phyloP scores from a whole-genome alignment of 2,888 invertebrate species.

The Parnassius mnemosyne region DNA sequence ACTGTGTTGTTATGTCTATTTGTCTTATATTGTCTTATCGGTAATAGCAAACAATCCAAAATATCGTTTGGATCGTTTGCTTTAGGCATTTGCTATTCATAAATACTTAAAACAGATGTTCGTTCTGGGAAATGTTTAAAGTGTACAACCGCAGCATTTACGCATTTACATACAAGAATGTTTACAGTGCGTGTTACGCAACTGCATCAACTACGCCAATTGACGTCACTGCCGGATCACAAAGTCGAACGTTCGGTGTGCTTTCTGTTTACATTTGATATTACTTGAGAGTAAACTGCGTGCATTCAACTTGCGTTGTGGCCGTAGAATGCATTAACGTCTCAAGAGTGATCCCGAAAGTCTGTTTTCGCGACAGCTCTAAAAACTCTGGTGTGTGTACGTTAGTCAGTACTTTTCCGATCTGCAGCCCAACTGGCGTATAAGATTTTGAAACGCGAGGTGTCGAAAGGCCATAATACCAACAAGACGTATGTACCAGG shows the following conservation, averaged over 20 bases:
- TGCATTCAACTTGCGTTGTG: slow-evolving; percentile 28
- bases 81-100: background rate
- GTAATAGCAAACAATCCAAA: no score
- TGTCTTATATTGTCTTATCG: no score
- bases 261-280: slow-evolving; percentile 27
- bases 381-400: no score
- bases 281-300: slow-evolving; percentile 26
- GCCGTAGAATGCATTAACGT: no score
- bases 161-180: slow-evolving; percentile 14
- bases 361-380: no score
- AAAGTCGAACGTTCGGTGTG: slow-evolving; percentile 32
- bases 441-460: no score
- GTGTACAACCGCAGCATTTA: slow-evolving; percentile 2
- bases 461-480: no score
- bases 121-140: background rate
- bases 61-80: slow-evolving; percentile 11
- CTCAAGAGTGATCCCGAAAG: no score
- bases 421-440: no score
- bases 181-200: slow-evolving; percentile 32
- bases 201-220: slow-evolving; percentile 35
- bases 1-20: no score
- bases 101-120: background rate
- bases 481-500: no score
- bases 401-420: no score
- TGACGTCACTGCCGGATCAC: slow-evolving; percentile 41